These are phyloP conservation scores for Xyliphius kryptos DNA, from an alignment of 2,113 vertebrate genomes.

Conservation along the genomic window DNA sequence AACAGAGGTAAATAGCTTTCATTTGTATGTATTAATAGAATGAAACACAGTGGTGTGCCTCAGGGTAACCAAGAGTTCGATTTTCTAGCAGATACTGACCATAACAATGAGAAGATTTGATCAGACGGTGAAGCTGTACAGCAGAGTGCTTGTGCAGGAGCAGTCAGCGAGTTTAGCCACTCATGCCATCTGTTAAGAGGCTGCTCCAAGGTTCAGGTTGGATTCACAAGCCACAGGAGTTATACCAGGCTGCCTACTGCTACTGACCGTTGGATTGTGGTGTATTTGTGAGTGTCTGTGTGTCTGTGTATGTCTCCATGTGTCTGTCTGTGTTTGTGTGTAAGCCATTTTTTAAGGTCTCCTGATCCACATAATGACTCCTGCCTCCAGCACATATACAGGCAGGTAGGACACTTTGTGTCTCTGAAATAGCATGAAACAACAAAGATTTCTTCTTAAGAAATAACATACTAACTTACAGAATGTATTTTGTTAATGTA, in stretches of 20 bases:
- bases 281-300: slow-evolving; percentile 24
- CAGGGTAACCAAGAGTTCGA: too few relatives aligned
- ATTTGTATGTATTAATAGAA: too few relatives aligned
- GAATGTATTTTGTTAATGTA: too few relatives aligned
- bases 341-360: too few relatives aligned
- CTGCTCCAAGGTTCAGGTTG: slow-evolving; percentile 46
- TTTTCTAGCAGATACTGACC: slow-evolving; percentile 42
- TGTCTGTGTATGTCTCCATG: slow-evolving; percentile 35
- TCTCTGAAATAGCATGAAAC: too few relatives aligned
- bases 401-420: slow-evolving; percentile 53
- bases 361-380: slow-evolving; percentile 34
- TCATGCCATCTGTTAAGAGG: slow-evolving; percentile 48
- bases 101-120: slow-evolving; percentile 47
- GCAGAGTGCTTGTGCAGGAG: slow-evolving; percentile 41
- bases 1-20: too few relatives aligned
- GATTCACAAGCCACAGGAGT: slow-evolving; percentile 50
- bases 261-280: slow-evolving; percentile 39
- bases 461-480: too few relatives aligned
- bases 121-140: slow-evolving; percentile 42
- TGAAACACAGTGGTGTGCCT: too few relatives aligned
- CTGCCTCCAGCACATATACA: slow-evolving; percentile 30
- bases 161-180: slow-evolving; percentile 41
- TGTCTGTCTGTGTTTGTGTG: slow-evolving; percentile 27
- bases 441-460: too few relatives aligned
- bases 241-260: slow-evolving; percentile 42